These are phyloP conservation scores for Aphrophora alni DNA, from an alignment of 2,888 invertebrate species.

Conservation along the genomic window DNA sequence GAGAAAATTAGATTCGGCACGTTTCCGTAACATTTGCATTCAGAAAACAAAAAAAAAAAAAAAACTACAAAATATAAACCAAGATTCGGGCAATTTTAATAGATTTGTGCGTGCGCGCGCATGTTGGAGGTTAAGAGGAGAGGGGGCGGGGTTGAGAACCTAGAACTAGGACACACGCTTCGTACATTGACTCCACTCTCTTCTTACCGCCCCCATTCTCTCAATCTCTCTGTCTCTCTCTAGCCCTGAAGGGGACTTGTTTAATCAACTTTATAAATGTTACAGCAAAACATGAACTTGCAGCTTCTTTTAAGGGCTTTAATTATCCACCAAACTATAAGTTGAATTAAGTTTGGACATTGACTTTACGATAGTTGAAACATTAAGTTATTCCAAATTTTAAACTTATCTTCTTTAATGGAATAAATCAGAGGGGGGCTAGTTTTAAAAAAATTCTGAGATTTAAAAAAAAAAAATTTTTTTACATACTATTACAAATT, in stretches of 20 bases:
- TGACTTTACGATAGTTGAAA: too few relatives aligned
- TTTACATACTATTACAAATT: too few relatives aligned
- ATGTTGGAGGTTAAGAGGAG: too few relatives aligned
- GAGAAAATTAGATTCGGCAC: too few relatives aligned
- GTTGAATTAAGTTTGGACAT: not conserved
- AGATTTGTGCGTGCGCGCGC: not conserved
- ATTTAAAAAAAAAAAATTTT: too few relatives aligned
- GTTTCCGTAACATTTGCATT: too few relatives aligned
- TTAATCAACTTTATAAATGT: too few relatives aligned
- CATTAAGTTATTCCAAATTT: too few relatives aligned
- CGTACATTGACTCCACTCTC: not conserved
- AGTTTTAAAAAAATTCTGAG: too few relatives aligned
- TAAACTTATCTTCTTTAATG: too few relatives aligned
- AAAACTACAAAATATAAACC: not conserved
- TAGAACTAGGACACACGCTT: not conserved
- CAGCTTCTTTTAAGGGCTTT: not conserved
- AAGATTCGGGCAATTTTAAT: not conserved
- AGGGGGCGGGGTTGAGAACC: constrained; percentile 2
- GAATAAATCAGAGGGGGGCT: too few relatives aligned
- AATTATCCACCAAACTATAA: not conserved
- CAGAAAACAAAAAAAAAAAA: too few relatives aligned
- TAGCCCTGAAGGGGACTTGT: not conserved
- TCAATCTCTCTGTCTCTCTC: not conserved
- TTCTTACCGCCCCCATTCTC: not conserved
- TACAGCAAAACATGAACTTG: not conserved